phyloP scores from a whole-genome alignment of 2,797 vertebrate genomes.

The Vultur gryphus region DNA sequence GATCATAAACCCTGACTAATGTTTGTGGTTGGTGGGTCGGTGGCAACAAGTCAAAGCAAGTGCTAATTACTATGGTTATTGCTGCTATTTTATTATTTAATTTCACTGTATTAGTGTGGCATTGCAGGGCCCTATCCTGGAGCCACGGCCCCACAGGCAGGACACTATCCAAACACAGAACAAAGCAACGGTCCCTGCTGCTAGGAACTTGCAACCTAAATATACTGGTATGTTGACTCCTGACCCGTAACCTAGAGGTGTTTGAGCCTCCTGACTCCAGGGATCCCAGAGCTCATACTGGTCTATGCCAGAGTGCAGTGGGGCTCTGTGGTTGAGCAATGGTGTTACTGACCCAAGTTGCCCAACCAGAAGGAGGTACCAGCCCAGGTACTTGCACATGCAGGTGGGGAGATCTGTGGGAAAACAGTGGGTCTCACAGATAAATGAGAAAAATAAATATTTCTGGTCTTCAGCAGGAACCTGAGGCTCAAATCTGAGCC shows the following conservation, averaged over 20 bases:
- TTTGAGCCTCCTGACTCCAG: background rate
- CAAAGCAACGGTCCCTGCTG: slow-evolving; percentile 21
- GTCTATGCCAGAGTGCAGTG: background rate
- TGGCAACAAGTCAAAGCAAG: slow-evolving; percentile 53
- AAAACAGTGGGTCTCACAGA: background rate
- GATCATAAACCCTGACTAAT: slow-evolving; percentile 49
- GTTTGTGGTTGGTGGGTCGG: slow-evolving; percentile 52
- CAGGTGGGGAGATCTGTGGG: background rate
- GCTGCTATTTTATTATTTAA: slow-evolving; percentile 59
- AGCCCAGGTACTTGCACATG: background rate
- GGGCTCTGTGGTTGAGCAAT: slow-evolving; percentile 3
- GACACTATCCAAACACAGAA: background rate
- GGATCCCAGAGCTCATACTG: background rate
- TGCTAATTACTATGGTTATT: slow-evolving; percentile 40
- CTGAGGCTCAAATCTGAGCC: background rate
- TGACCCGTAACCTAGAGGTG: background rate
- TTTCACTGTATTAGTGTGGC: slow-evolving; percentile 34
- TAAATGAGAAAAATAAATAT: background rate
- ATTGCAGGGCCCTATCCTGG: slow-evolving; percentile 3
- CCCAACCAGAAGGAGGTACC: background rate
- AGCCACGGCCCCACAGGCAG: background rate
- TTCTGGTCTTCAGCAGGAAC: background rate
- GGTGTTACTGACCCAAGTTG: background rate
- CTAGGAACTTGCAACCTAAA: background rate
- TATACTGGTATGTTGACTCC: background rate